Conservation (phyloP, 2,888 invertebrate species). For the Spodoptera exigua region DNA sequence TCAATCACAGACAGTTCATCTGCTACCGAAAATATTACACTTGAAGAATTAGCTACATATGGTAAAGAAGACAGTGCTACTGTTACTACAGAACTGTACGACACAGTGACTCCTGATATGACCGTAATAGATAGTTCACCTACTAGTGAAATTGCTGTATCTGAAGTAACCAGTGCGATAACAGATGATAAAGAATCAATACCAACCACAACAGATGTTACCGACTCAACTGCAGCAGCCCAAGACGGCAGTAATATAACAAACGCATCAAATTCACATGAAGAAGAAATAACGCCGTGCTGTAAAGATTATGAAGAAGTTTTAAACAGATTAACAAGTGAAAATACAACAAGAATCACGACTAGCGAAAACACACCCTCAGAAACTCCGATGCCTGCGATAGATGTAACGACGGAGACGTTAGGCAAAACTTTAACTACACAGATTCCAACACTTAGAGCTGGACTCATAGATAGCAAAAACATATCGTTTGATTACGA, state of each 20-base stretch:
- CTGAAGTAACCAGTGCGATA: not conserved
- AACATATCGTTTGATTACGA: constrained; percentile 32
- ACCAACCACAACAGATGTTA: constrained; percentile 2
- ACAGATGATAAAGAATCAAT: not conserved
- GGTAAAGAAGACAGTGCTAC: not conserved
- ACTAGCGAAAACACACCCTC: not conserved
- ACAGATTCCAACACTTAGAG: constrained; percentile 2
- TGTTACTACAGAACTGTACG: not conserved
- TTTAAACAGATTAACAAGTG: not conserved
- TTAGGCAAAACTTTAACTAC: constrained; percentile 18
- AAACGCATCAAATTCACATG: not conserved
- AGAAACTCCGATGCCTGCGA: too few species aligned
- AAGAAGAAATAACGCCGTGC: not conserved
- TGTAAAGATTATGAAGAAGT: not conserved
- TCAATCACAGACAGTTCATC: too few species aligned
- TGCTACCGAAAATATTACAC: not conserved
- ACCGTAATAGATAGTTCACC: constrained; percentile 5
- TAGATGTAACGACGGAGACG: not conserved
- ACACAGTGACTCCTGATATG: too few species aligned
- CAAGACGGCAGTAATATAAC: not conserved
- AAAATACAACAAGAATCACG: not conserved
- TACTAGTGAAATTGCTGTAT: not conserved
- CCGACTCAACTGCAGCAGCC: not conserved
- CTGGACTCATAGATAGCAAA: constrained; percentile 14
- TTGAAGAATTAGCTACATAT: not conserved